Evolutionary conservation across 2,113 vertebrate genomes (phyloP).

Genomic region (Caracal caracal): DNA sequence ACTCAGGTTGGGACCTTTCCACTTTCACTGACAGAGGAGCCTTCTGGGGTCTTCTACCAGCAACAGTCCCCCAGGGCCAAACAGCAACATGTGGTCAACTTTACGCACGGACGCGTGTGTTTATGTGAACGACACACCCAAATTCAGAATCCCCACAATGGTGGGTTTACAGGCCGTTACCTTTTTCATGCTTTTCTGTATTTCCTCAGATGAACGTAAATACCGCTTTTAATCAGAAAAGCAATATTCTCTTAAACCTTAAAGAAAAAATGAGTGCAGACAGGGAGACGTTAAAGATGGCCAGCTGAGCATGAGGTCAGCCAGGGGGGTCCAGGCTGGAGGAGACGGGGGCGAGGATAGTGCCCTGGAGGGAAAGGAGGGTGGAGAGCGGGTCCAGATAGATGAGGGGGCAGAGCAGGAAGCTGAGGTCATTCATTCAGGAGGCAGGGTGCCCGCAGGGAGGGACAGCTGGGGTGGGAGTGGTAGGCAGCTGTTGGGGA

Average conservation of each 20-base stretch:
- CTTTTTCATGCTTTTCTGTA: background rate
- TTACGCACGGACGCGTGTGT: rapidly evolving
- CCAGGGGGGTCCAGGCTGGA: background rate
- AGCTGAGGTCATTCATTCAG: background rate
- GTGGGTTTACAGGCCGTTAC: background rate
- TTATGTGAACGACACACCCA: background rate
- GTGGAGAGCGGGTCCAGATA: no score
- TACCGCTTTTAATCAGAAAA: background rate
- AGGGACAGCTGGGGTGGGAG: background rate
- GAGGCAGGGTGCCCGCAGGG: background rate
- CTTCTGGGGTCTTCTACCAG: background rate
- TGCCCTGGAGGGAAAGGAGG: background rate
- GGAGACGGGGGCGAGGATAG: background rate
- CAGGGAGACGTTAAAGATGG: background rate
- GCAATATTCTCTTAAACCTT: background rate
- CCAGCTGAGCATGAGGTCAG: background rate
- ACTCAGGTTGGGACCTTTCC: background rate
- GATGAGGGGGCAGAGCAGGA: background rate
- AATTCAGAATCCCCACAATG: background rate
- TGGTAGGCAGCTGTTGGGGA: background rate
- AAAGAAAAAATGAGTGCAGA: background rate
- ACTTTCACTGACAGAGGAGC: background rate
- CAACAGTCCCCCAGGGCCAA: background rate
- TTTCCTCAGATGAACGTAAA: conserved; percentile 23
- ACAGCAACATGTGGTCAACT: rapidly evolving